These are phyloP conservation scores for Parascotia fuliginaria DNA, from an alignment of 2,888 invertebrate genomes.

Conservation along the genomic window DNA sequence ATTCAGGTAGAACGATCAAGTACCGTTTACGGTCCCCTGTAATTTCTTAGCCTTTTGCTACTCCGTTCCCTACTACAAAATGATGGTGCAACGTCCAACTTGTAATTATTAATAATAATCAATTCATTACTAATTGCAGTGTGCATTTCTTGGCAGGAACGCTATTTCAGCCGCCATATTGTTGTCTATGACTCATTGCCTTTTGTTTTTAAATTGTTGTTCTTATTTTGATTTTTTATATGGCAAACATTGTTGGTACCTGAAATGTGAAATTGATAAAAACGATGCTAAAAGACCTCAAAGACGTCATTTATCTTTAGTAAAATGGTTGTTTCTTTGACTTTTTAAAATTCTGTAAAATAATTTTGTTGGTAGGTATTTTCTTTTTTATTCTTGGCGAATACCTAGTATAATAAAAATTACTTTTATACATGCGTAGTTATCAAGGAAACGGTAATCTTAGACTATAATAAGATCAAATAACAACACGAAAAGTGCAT, in stretches of 20 bases:
- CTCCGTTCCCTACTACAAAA: conserved; percentile 23
- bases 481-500: conserved; percentile 54
- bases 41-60: conserved; percentile 38
- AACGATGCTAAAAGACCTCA: too few relatives aligned
- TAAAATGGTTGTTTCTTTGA: too few relatives aligned
- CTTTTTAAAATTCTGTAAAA: too few relatives aligned
- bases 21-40: conserved; percentile 23
- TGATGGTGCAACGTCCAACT: conserved; percentile 29
- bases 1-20: conserved; percentile 35
- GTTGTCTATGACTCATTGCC: conserved; percentile 15
- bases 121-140: conserved; percentile 36
- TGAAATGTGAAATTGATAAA: too few relatives aligned
- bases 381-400: conserved; percentile 13
- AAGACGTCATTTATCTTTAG: too few relatives aligned
- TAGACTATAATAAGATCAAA: conserved; percentile 1
- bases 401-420: too few relatives aligned
- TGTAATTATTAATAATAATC: conserved; percentile 42
- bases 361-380: conserved; percentile 26
- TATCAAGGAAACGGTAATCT: conserved; percentile 20
- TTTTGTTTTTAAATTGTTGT: conserved; percentile 2
- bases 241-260: neutral
- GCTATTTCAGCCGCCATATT: conserved; percentile 36
- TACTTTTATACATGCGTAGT: too few relatives aligned
- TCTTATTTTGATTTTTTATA: neutral
- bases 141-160: conserved; percentile 28